Base-by-base conservation (phyloP, 2,888 invertebrate species). In the Cephonodes hylas region DNA sequence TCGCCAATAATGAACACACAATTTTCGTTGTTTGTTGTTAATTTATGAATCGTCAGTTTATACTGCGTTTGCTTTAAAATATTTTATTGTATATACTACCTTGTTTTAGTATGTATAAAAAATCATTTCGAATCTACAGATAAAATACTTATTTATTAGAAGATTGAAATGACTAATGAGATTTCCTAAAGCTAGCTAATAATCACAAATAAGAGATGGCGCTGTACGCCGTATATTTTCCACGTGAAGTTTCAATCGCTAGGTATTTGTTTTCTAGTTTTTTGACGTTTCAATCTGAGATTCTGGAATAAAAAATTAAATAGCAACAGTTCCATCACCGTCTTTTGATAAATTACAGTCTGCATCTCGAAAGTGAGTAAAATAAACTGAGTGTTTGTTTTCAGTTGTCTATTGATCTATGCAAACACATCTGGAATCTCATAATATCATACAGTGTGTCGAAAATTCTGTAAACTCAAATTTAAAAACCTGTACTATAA, bases 211-310 rank as follows among this genome's bases (percentile, higher is more conserved):
- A 53, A 53, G 27, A 53, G 48, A 53, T 53, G 48, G 27, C 48
- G 48, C 23, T 53, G 18, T 31, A 53, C 6, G 27, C 27, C 18
- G 27, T 31, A 15, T 18, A 25, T n/a, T 48, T 25, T 25, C n/a
- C 18, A 27, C 1, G 20, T 20, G 5, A 6, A 20, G 22, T 13
- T 8, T 34, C 13, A 34, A 8, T 22, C 13, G 8, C 4, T 18
- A 8, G n/a, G 5, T 58, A 18, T 58, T 42, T 58, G 42, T 42
- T 58, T 58, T 25, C 58, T 38, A 53, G 57, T 44, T 25, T 42
- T 53, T 53, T 60, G 60, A 60, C 46, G 42, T 60, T 60, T 53
- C 10, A n/a, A 13, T 18, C 53, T 20, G 53, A 22, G 48, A 58
- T 58, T 38, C 22, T 23, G 38, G 23, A 53, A 48, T 10, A 53